These are phyloP conservation scores for Chrysodeixis includens DNA, from an alignment of 2,888 invertebrate genomes.

Conservation along the genomic window DNA sequence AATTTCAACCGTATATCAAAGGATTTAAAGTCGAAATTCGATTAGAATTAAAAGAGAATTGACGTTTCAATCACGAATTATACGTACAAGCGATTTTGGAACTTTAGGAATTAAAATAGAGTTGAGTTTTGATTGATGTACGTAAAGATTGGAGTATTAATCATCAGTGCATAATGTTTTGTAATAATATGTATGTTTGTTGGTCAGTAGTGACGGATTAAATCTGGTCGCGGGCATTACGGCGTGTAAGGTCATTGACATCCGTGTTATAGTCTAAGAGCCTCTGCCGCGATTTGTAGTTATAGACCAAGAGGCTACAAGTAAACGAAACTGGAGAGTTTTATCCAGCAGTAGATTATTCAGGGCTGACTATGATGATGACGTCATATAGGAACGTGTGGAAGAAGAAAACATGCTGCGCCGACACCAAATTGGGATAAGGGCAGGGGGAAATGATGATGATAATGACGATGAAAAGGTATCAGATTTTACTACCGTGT, in stretches of 20 bases:
- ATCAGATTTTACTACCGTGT: neutral
- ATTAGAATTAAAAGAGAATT: constrained; percentile 2
- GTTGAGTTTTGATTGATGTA: constrained; percentile 30
- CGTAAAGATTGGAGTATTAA: constrained; percentile 51
- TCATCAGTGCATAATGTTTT: constrained; percentile 68
- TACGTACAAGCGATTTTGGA: constrained; percentile 21
- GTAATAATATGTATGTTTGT: constrained; percentile 77
- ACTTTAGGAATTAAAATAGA: constrained; percentile 18
- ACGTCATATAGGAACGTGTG: too few species aligned
- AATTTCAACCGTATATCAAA: constrained; percentile 30
- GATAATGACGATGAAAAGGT: neutral
- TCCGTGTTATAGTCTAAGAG: constrained; percentile 16
- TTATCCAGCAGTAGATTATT: too few species aligned
- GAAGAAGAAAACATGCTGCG: too few species aligned
- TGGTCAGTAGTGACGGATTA: constrained; percentile 76
- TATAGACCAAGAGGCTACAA: too few species aligned
- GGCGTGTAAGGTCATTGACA: constrained; percentile 56
- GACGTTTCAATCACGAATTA: constrained; percentile 18
- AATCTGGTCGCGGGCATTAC: constrained; percentile 33
- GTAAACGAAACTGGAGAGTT: too few species aligned
- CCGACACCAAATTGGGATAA: too few species aligned
- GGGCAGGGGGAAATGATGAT: too few species aligned
- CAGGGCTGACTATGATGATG: too few species aligned
- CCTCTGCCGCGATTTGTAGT: neutral
- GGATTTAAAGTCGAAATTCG: constrained; percentile 23